Percentiles rank a stretch among this genome's conserved stretches.
phyloP scores from a whole-genome alignment of 2,113 vertebrate genomes.

The Equus quagga region DNA sequence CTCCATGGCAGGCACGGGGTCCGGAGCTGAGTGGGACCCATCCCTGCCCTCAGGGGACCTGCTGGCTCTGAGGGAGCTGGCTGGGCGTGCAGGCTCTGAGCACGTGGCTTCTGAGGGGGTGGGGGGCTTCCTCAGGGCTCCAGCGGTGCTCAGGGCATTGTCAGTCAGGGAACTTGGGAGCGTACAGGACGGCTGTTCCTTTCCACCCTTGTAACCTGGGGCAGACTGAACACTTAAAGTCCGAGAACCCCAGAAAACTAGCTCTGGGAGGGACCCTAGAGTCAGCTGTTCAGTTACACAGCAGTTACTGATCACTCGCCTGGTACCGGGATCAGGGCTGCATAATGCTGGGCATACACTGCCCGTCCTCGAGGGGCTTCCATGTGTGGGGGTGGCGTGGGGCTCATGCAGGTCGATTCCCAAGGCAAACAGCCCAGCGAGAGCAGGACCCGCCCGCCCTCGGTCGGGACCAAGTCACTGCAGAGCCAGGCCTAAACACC shows the following conservation, averaged over 20 bases:
- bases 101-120: background rate
- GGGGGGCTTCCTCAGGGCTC: too few relatives aligned
- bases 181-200: background rate
- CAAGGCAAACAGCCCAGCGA: background rate
- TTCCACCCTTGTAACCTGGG: background rate
- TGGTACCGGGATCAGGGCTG: background rate
- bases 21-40: background rate
- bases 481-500: background rate
- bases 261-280: background rate
- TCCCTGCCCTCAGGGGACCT: background rate
- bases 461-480: background rate
- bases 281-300: background rate
- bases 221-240: background rate
- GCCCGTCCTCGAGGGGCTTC: background rate
- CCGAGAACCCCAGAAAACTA: background rate
- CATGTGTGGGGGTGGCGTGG: fast-evolving
- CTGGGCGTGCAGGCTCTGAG: background rate
- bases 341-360: background rate
- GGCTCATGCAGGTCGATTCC: background rate
- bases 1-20: background rate
- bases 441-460: background rate
- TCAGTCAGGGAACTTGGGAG: too few relatives aligned
- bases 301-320: background rate
- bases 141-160: background rate
- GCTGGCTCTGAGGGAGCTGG: too few relatives aligned